phyloP scores from a whole-genome alignment of 2,797 vertebrate genomes.

The Graptemys geographica region DNA sequence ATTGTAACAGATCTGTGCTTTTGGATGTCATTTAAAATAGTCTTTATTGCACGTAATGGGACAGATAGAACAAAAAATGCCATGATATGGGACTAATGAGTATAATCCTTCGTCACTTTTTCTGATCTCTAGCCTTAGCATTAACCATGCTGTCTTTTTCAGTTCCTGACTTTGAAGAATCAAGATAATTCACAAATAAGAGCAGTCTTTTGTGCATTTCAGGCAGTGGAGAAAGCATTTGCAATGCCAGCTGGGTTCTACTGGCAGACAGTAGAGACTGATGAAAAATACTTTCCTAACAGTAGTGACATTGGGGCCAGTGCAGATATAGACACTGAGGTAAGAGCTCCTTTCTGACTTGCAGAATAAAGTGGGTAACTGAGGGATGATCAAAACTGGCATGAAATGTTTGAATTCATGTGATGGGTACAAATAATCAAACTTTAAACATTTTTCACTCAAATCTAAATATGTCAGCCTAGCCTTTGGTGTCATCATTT shows the following conservation, averaged over 20 bases:
- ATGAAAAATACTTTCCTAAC: conserved; percentile 75
- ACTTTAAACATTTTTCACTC: conserved; percentile 34
- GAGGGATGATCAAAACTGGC: neutral
- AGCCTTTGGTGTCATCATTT: conserved; percentile 15
- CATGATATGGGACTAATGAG: neutral
- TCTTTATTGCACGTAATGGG: neutral
- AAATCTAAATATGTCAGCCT: conserved; percentile 23
- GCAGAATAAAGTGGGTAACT: neutral
- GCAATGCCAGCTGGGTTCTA: conserved; percentile 78
- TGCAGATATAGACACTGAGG: conserved; percentile 75
- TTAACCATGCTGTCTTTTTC: neutral
- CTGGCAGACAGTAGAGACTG: conserved; percentile 83
- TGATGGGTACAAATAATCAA: neutral
- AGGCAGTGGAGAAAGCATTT: conserved; percentile 80
- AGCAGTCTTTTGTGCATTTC: conserved; percentile 54
- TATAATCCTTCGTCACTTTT: neutral
- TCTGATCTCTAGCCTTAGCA: neutral
- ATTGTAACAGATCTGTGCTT: neutral
- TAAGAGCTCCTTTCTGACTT: conserved; percentile 53
- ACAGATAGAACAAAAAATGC: neutral
- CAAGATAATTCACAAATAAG: neutral
- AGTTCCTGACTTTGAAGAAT: neutral
- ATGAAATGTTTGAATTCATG: neutral
- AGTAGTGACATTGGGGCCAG: conserved; percentile 55
- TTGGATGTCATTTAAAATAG: neutral